Conservation (phyloP, 2,113 vertebrate species). For the Cricetomys ansorgei region DNA sequence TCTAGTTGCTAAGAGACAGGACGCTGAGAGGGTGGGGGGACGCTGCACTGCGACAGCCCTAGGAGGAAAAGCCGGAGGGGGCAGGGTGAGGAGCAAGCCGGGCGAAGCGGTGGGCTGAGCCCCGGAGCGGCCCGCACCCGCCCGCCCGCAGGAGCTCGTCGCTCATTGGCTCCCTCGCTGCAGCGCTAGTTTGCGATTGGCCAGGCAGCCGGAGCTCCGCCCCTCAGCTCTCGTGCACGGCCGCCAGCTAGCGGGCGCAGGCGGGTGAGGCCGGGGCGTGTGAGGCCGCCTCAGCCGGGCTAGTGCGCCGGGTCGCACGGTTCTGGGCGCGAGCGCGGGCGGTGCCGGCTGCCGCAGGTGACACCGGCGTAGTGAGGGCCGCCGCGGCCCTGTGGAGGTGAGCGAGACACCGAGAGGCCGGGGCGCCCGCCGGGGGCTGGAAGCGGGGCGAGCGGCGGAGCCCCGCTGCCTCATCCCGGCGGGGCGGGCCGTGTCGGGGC, state of each 20-base stretch:
- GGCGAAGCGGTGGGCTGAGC: not conserved
- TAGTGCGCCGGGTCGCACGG: not conserved
- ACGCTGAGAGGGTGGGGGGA: constrained; percentile 74
- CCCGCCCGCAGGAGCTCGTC: not conserved
- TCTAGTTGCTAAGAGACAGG: constrained; percentile 83
- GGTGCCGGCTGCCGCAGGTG: constrained; percentile 18
- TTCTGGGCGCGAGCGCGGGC: not conserved
- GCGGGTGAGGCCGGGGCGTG: not conserved
- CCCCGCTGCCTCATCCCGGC: not conserved
- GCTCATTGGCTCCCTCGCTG: constrained; percentile 55
- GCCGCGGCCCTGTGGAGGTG: constrained; percentile 56
- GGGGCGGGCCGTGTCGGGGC: fast-evolving
- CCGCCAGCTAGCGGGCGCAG: not conserved
- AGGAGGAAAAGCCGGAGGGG: not conserved
- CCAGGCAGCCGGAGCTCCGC: not conserved
- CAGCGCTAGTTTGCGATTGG: constrained; percentile 72
- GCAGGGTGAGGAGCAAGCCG: not conserved
- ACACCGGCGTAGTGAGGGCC: not conserved
- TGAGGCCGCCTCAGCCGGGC: not conserved
- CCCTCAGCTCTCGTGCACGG: fast-evolving
- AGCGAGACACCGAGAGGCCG: constrained; percentile 11
- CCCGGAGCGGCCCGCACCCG: fast-evolving
- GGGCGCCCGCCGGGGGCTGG: not conserved
- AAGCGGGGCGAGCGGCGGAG: not conserved
- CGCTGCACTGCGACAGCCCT: constrained; percentile 86